Conservation (phyloP, 30 jellyfish, hydroid and myxozoan genomes). For the Clytia hemisphaerica region DNA sequence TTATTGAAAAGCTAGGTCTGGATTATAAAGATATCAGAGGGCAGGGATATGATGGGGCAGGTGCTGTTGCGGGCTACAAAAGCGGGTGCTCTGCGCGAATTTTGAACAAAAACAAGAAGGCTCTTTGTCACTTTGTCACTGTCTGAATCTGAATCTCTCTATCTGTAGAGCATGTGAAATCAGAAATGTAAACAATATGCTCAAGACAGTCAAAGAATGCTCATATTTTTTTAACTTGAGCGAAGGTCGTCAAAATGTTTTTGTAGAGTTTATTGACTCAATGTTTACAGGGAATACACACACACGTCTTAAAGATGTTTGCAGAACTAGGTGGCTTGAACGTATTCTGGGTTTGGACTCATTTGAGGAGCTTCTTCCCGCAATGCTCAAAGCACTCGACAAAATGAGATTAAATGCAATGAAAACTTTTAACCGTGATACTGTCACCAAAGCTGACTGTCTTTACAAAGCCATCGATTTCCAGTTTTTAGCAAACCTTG, state of each 20-base stretch:
- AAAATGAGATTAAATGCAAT: not conserved
- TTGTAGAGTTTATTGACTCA: not conserved
- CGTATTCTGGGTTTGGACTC: conserved; percentile 44
- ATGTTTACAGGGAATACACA: conserved; percentile 9
- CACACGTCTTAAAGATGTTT: conserved; percentile 30
- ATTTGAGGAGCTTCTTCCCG: conserved; percentile 26
- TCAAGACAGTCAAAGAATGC: conserved; percentile 30
- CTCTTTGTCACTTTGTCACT: conserved; percentile 44
- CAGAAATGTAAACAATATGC: conserved; percentile 36
- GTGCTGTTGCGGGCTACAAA: too few species aligned
- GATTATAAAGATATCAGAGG: too few species aligned
- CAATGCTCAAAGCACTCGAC: too few species aligned
- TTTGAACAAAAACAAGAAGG: too few species aligned
- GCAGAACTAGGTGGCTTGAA: conserved; percentile 62
- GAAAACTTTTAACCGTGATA: conserved; percentile 19
- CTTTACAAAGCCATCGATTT: not conserved
- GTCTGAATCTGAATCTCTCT: conserved; percentile 48
- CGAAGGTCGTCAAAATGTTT: conserved; percentile 3
- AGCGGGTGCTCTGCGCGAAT: too few species aligned
- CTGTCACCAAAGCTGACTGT: not conserved
- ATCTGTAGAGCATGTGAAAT: conserved; percentile 36
- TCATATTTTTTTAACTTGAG: not conserved
- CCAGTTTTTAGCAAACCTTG: not conserved
- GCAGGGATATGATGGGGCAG: too few species aligned
- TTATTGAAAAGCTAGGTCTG: too few species aligned